Percentiles rank a stretch among this genome's conserved stretches.
Evolutionary conservation across 1,140 invertebrate species (phyloP).

Genomic region (Mycetomoellerius zeteki): DNA sequence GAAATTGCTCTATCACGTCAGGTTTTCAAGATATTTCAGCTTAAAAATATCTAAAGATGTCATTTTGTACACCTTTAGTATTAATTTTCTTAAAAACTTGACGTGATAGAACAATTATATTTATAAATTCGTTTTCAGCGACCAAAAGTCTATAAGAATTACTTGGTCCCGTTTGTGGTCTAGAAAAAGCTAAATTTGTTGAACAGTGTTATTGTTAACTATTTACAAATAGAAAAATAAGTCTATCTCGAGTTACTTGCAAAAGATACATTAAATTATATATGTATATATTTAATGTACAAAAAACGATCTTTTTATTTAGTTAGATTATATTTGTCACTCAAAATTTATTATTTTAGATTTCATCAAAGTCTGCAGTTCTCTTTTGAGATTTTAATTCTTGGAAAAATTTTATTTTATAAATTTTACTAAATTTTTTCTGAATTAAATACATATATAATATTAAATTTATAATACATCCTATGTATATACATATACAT

Average conservation of each 20-base stretch:
- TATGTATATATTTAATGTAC: background rate
- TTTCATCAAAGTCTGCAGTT: constrained; percentile 26
- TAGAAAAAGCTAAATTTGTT: too few species aligned
- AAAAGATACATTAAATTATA: background rate
- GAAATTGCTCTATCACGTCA: too few species aligned
- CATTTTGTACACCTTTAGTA: too few species aligned
- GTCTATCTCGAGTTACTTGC: background rate
- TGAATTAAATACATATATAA: background rate
- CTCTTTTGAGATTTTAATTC: background rate
- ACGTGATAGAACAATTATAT: too few species aligned
- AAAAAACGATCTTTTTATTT: background rate
- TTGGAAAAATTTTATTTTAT: background rate
- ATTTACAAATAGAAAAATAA: background rate
- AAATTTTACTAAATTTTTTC: background rate
- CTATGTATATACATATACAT: constrained; percentile 29
- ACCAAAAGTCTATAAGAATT: too few species aligned
- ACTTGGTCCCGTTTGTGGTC: too few species aligned
- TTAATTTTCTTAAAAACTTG: too few species aligned
- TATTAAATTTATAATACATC: background rate
- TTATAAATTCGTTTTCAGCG: too few species aligned
- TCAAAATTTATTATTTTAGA: background rate
- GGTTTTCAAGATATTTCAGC: too few species aligned
- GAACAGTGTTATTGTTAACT: background rate
- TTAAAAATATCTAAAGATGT: too few species aligned
- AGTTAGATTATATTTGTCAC: background rate